These are phyloP conservation scores for Eledona agricola DNA, from an alignment of 2,888 invertebrate species.

Conservation along the genomic window DNA sequence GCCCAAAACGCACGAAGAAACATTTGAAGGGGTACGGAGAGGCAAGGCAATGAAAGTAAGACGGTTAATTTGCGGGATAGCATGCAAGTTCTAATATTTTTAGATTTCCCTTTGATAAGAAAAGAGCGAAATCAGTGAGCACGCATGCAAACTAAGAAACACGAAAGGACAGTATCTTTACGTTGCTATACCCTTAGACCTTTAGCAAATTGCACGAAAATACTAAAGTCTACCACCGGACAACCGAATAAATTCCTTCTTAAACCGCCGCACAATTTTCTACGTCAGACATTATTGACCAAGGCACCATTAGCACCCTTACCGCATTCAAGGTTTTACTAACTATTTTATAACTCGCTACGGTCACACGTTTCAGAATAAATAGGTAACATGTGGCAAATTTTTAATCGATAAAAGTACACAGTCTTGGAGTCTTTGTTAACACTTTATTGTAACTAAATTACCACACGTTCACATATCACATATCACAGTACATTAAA, in stretches of 20 bases:
- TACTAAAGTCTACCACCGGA: constrained; percentile 37
- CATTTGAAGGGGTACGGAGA: constrained; percentile 36
- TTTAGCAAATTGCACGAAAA: constrained; percentile 42
- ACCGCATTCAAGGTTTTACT: constrained; percentile 4
- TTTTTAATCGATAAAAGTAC: too few species aligned
- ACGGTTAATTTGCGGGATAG: constrained; percentile 45
- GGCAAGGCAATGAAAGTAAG: constrained; percentile 40
- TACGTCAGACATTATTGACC: constrained; percentile 23
- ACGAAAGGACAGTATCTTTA: constrained; percentile 47
- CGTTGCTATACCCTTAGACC: constrained; percentile 41
- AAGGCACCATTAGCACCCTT: constrained; percentile 17
- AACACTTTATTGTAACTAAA: too few species aligned
- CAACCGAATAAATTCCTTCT: constrained; percentile 38
- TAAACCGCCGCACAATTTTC: constrained; percentile 28
- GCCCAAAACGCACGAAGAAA: too few species aligned
- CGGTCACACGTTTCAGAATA: not conserved
- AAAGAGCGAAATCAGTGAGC: constrained; percentile 48
- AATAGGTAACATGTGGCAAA: not conserved
- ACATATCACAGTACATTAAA: too few species aligned
- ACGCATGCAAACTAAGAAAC: constrained; percentile 47
- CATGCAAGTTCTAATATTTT: constrained; percentile 47
- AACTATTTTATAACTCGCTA: constrained; percentile 13
- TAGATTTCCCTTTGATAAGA: constrained; percentile 48
- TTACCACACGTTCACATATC: too few species aligned
- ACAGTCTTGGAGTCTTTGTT: too few species aligned